phyloP scores from a whole-genome alignment of 2,797 vertebrate genomes.

The Lutjanus argentimaculatus region DNA sequence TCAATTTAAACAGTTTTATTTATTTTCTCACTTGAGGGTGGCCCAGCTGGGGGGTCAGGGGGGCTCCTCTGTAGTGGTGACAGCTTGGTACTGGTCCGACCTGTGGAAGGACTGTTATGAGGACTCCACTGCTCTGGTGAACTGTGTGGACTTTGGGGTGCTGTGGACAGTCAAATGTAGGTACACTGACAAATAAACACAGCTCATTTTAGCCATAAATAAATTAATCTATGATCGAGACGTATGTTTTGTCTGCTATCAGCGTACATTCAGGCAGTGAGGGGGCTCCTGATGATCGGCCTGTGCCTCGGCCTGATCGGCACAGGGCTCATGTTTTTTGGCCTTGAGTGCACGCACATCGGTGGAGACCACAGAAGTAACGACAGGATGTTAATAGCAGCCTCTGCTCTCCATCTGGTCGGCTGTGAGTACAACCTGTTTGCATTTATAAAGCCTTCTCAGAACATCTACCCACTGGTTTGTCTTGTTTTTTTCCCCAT shows the following conservation, averaged over 20 bases:
- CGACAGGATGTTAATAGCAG: constrained; percentile 75
- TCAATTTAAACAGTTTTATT: neutral
- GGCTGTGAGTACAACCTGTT: constrained; percentile 44
- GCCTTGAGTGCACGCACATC: constrained; percentile 79
- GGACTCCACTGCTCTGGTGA: constrained; percentile 42
- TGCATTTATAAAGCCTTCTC: neutral
- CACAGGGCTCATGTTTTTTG: constrained; percentile 68
- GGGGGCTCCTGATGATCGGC: constrained; percentile 74
- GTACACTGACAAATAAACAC: neutral
- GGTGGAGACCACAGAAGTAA: constrained; percentile 83
- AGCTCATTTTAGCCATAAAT: neutral
- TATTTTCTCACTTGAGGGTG: constrained; percentile 23
- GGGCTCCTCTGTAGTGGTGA: constrained; percentile 83
- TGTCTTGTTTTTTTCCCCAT: constrained; percentile 19
- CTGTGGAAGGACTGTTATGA: constrained; percentile 90
- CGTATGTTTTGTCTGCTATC: neutral
- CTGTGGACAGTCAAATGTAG: constrained; percentile 52
- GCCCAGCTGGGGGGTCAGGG: constrained; percentile 41
- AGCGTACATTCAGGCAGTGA: constrained; percentile 73
- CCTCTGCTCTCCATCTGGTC: constrained; percentile 37
- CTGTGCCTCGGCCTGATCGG: constrained; percentile 68
- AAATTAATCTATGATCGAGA: rapidly evolving
- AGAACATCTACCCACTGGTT: neutral
- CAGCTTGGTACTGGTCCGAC: constrained; percentile 90
- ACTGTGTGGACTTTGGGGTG: constrained; percentile 45